Conservation (phyloP, 2,113 vertebrate species). For the Crypturellus undulatus region DNA sequence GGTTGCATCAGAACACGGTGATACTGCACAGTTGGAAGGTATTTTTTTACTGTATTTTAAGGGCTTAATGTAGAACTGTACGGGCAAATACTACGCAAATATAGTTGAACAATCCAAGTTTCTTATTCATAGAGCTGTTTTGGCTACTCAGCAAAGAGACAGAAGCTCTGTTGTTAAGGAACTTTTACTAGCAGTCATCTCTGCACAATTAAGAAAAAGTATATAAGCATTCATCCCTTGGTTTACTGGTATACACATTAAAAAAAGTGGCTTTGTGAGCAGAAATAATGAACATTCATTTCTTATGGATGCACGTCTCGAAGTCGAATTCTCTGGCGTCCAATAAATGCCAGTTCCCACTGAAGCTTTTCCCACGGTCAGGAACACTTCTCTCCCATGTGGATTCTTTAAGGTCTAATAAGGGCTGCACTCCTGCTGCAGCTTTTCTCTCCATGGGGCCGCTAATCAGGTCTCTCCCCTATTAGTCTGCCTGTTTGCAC, state of each 20-base stretch:
- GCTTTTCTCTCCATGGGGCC: slow-evolving; percentile 69
- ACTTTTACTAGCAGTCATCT: background rate
- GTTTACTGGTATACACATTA: background rate
- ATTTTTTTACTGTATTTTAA: accelerated
- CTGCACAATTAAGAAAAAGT: background rate
- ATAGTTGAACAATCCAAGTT: background rate
- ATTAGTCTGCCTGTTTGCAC: slow-evolving; percentile 54
- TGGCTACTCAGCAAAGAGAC: background rate
- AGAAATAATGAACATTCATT: slow-evolving; percentile 58
- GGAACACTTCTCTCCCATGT: slow-evolving; percentile 71
- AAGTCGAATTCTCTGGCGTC: slow-evolving; percentile 51
- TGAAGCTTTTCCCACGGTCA: slow-evolving; percentile 72
- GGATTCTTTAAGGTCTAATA: slow-evolving; percentile 76
- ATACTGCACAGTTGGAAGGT: background rate
- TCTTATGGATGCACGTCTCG: slow-evolving; percentile 39
- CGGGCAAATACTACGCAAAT: background rate
- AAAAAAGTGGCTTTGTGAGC: slow-evolving; percentile 5
- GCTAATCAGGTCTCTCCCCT: slow-evolving; percentile 59
- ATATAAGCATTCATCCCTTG: background rate
- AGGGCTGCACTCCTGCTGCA: slow-evolving; percentile 50
- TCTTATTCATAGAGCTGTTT: accelerated
- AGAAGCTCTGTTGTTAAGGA: background rate
- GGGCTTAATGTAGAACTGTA: background rate
- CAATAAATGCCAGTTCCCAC: slow-evolving; percentile 67
- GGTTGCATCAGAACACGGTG: background rate